Evolutionary conservation across 2,888 invertebrate genomes (phyloP).

Genomic region (Lacanobia oleracea): DNA sequence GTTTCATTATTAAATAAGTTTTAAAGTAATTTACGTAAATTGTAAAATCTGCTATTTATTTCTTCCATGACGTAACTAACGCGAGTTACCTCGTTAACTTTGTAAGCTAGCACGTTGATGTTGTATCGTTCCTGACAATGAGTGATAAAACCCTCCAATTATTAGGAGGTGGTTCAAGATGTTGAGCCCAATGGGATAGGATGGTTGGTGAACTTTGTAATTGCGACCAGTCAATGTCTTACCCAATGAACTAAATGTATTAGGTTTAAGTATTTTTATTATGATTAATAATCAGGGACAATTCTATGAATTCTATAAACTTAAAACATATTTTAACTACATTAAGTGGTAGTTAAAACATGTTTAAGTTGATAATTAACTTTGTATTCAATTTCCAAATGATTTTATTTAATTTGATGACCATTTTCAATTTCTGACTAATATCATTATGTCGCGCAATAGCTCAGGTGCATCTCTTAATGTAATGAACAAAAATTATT

Average conservation of each 20-base stretch:
- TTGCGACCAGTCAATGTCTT: neutral
- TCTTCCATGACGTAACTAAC: neutral
- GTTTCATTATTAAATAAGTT: neutral
- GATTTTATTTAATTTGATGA: conserved; percentile 58
- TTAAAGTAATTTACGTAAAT: neutral
- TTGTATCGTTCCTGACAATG: conserved; percentile 41
- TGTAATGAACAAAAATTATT: conserved; percentile 61
- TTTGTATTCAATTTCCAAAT: conserved; percentile 34
- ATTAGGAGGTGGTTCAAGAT: conserved; percentile 24
- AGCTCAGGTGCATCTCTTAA: conserved; percentile 58
- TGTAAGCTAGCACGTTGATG: neutral
- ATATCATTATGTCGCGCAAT: conserved; percentile 55
- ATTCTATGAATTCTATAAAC: conserved; percentile 14
- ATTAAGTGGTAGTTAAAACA: conserved; percentile 29
- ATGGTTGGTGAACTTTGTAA: too few relatives aligned
- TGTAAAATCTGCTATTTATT: neutral
- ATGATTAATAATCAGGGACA: conserved; percentile 13
- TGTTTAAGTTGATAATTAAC: conserved; percentile 31
- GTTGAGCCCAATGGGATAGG: conserved; percentile 9
- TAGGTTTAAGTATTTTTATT: conserved; percentile 29
- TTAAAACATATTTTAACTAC: conserved; percentile 45
- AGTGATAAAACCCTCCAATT: conserved; percentile 37
- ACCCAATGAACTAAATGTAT: conserved; percentile 17
- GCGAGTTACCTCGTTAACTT: neutral
- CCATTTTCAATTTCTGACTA: conserved; percentile 48